A percentile compares a stretch with the other conserved stretches of the same genome.
These are phyloP conservation scores for Liposcelis brunnea DNA, from an alignment of 2,888 invertebrate genomes.

Conservation along the genomic window DNA sequence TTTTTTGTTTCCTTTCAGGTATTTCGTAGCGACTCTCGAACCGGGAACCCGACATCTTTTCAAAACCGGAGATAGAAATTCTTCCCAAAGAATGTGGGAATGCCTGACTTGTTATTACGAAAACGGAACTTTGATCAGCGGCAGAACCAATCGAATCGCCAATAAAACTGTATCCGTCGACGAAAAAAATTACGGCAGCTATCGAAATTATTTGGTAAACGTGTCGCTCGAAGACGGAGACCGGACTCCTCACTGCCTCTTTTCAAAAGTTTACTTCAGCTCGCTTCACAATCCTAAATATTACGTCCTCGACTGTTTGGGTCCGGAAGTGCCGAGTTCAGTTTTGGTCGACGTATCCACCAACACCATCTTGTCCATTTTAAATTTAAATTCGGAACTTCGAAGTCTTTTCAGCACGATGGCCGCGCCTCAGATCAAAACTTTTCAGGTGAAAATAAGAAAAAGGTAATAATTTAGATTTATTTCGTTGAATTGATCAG, in stretches of 20 bases:
- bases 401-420: constrained; percentile 42
- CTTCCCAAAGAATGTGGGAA: constrained; percentile 29
- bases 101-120: constrained; percentile 39
- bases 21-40: constrained; percentile 62
- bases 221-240: constrained; percentile 18
- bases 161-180: constrained; percentile 12
- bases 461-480: too few species aligned
- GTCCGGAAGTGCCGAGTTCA: constrained; percentile 50
- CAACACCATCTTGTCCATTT: constrained; percentile 40
- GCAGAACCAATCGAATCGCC: constrained; percentile 27
- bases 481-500: too few species aligned
- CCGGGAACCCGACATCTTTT: constrained; percentile 72
- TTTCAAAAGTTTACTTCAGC: constrained; percentile 19
- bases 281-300: constrained; percentile 25
- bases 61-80: constrained; percentile 34
- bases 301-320: constrained; percentile 62
- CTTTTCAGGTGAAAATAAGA: constrained; percentile 45
- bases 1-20: constrained; percentile 33
- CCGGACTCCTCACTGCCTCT: constrained; percentile 18
- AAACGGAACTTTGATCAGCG: constrained; percentile 13
- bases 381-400: constrained; percentile 51
- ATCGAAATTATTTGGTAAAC: constrained; percentile 25
- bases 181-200: too few species aligned
- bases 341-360: constrained; percentile 42
- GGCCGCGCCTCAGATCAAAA: constrained; percentile 58